Percentiles rank a stretch among this genome's conserved stretches.
Conservation (phyloP, 2,797 vertebrate species). For the Nothura maculosa region DNA sequence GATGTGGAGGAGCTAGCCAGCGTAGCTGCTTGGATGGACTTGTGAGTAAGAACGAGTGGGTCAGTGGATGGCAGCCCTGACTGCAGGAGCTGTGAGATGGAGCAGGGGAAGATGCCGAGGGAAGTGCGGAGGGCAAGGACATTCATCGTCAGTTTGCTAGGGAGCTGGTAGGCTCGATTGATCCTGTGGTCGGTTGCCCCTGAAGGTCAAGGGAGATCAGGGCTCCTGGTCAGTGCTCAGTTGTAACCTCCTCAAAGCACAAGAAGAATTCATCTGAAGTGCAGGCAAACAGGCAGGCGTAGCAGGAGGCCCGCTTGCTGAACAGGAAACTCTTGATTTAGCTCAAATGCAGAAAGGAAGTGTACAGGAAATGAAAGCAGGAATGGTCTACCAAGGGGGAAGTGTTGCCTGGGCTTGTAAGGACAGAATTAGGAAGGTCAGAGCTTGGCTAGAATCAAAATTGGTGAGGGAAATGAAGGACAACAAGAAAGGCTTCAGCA, state of each 20-base stretch:
- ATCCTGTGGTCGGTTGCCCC: background rate
- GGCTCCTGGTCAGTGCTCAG: background rate
- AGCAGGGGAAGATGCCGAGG: background rate
- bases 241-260: slow-evolving; percentile 17
- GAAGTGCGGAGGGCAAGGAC: background rate
- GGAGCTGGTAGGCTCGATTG: background rate
- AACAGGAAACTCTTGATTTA: background rate
- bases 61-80: slow-evolving; percentile 8
- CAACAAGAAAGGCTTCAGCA: background rate
- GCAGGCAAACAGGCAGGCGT: background rate
- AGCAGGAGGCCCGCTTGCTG: background rate
- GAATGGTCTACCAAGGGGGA: background rate
- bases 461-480: background rate
- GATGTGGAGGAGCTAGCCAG: background rate
- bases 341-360: background rate
- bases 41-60: slow-evolving; percentile 7
- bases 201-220: background rate
- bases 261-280: background rate
- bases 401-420: background rate
- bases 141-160: background rate
- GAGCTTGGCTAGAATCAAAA: background rate
- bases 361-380: background rate
- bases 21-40: background rate
- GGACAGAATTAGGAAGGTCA: background rate
- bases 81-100: slow-evolving; percentile 39